Evolutionary conservation across 2,797 vertebrate genomes (phyloP).

Genomic region (Melanotaenia nigrans): DNA sequence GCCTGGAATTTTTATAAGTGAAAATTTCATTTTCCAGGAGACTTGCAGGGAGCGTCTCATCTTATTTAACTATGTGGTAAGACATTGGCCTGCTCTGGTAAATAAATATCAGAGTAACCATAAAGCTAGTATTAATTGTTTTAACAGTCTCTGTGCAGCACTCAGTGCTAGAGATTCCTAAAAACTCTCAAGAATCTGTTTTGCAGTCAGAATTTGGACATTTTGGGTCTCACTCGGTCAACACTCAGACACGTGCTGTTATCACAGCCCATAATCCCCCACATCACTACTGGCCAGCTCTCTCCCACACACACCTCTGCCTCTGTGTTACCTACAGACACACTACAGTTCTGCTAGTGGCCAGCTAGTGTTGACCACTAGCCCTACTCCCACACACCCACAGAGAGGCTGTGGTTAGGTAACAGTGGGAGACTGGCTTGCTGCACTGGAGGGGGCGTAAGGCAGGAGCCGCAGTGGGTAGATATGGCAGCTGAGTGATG

Average conservation of each 20-base stretch:
- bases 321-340: slow-evolving; percentile 59
- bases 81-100: not conserved
- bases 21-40: not conserved
- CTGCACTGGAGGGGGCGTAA: slow-evolving; percentile 68
- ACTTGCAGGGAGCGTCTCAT: not conserved
- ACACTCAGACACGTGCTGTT: slow-evolving; percentile 68
- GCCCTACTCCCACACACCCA: slow-evolving; percentile 74
- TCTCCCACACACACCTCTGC: slow-evolving; percentile 78
- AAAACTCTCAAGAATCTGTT: slow-evolving; percentile 34
- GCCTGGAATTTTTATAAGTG: not conserved
- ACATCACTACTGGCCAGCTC: slow-evolving; percentile 64
- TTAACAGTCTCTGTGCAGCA: not conserved
- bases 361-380: slow-evolving; percentile 79
- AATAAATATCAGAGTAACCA: slow-evolving; percentile 12
- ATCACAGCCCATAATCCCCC: slow-evolving; percentile 65
- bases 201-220: slow-evolving; percentile 35
- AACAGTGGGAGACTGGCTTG: slow-evolving; percentile 75
- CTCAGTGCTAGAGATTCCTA: slow-evolving; percentile 10
- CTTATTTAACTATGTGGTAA: not conserved
- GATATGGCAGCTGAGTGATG: slow-evolving; percentile 62
- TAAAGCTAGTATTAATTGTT: not conserved
- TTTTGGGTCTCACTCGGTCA: slow-evolving; percentile 53
- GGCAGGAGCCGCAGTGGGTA: slow-evolving; percentile 71
- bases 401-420: slow-evolving; percentile 75
- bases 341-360: slow-evolving; percentile 62